Evolutionary conservation across 2,888 invertebrate genomes (phyloP).

Genomic region (Lasius fuliginosus): DNA sequence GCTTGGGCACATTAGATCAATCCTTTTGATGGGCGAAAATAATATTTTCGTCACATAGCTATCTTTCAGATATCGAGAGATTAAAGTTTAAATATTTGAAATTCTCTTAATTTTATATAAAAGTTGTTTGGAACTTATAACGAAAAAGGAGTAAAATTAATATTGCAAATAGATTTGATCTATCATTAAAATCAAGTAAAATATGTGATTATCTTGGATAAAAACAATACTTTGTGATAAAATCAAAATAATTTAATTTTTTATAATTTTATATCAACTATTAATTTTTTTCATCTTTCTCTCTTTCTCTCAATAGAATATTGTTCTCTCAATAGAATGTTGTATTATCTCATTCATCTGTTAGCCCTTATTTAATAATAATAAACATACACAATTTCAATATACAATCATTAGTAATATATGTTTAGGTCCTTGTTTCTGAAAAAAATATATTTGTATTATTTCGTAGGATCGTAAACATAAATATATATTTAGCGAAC

Average conservation of each 20-base stretch:
- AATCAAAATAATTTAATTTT: not conserved
- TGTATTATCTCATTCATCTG: not conserved
- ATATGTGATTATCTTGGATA: not conserved
- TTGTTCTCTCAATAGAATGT: not conserved
- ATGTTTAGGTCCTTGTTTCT: not conserved
- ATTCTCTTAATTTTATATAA: not conserved
- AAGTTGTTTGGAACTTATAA: not conserved
- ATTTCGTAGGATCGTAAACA: not conserved
- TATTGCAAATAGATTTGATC: not conserved
- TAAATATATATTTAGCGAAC: not conserved
- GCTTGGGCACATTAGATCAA: not conserved
- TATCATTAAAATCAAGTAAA: not conserved
- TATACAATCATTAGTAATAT: not conserved
- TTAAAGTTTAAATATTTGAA: constrained; percentile 5
- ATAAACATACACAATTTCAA: not conserved
- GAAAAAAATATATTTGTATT: not conserved
- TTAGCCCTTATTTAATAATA: not conserved
- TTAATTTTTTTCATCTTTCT: not conserved
- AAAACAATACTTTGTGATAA: not conserved
- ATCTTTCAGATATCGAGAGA: not conserved
- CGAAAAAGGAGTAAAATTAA: constrained; percentile 1
- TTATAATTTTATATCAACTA: not conserved
- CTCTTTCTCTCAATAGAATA: not conserved
- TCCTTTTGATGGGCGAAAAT: not conserved
- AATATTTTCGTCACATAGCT: constrained; percentile 3